phyloP scores from a whole-genome alignment of 2,888 invertebrate species.

The Sinelater perroti region DNA sequence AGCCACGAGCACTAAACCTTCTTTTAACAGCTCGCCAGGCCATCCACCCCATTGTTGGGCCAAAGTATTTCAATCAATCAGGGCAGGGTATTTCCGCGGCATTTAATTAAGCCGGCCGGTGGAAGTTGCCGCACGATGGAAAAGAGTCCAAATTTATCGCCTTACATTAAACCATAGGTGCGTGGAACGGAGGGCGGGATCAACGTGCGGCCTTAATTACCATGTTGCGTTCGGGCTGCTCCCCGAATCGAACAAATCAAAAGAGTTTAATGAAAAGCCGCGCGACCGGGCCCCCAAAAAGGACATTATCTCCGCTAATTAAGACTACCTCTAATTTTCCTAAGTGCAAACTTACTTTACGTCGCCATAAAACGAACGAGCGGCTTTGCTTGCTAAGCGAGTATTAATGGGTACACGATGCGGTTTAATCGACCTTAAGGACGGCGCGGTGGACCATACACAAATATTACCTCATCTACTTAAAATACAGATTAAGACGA shows the following conservation, averaged over 20 bases:
- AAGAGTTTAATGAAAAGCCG: no score
- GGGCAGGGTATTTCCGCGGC: neutral
- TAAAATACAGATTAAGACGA: no score
- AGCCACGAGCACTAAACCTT: no score
- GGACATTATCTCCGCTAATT: neutral
- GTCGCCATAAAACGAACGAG: no score
- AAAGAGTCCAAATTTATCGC: conserved; percentile 13
- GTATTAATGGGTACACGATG: neutral
- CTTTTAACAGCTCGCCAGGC: no score
- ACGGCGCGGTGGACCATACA: no score
- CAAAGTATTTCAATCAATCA: conserved; percentile 15
- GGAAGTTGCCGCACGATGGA: conserved; percentile 9
- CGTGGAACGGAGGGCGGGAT: neutral
- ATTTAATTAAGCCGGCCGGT: conserved; percentile 12
- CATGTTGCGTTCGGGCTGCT: no score
- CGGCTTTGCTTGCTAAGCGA: neutral
- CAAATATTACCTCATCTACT: no score
- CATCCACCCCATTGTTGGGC: no score
- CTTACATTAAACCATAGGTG: conserved; percentile 12
- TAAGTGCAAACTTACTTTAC: neutral
- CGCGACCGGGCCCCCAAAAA: neutral
- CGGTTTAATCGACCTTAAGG: no score
- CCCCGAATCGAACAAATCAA: neutral
- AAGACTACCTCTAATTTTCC: neutral
- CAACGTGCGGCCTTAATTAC: no score